Base-by-base conservation (phyloP, 2,888 invertebrate species). In the Leucoptera coffeella region DNA sequence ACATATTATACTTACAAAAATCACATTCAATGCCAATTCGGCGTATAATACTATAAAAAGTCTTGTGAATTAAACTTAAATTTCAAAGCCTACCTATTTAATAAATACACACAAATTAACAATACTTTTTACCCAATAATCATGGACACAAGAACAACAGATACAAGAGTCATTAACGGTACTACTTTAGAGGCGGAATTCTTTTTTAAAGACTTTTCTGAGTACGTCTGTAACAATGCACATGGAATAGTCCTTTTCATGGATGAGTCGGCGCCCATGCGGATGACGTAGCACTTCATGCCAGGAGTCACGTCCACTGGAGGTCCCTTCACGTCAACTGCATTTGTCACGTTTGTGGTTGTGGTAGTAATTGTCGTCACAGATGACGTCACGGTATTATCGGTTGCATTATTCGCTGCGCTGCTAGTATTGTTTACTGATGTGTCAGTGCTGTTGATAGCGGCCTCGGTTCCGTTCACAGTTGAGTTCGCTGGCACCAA, bases 241-340 rank as follows among this genome's bases (percentile, higher is more conserved):
- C 65, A 67, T 3, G 56, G 53, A 2, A 67, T 50, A 19, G 39
- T 35, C 30, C 50, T 56, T 32, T 35, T 51, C 61, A 61, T 56
- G 17, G 46, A 49, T 5, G 45, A 41, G 1, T 38, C 30, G 2
- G 55, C 35, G 8, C 48, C 47, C 24, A 35, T 38, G 22, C 60
- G 45, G 9, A 62, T 49, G 4, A 67, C 50, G 35, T 49, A 65
- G 31, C 65, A 67, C 38, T 53, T 37, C 64, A 62, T 62, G 4
- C 54, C 57, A 2, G 58, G 55, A 6, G 65, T 65, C 15, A 67
- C 64, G 8, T 48, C 41, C 9, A 67, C 42, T 1, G 56, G 47
- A 21, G 50, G 47, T 12, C 65, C 65, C 42, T 64, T 65, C 22
- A 61, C 61, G 20, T 61, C 58, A n/a, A 61, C 35, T n/a, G 65